phyloP scores from a whole-genome alignment of 1,140 invertebrate species.

The Solenopsis invicta region DNA sequence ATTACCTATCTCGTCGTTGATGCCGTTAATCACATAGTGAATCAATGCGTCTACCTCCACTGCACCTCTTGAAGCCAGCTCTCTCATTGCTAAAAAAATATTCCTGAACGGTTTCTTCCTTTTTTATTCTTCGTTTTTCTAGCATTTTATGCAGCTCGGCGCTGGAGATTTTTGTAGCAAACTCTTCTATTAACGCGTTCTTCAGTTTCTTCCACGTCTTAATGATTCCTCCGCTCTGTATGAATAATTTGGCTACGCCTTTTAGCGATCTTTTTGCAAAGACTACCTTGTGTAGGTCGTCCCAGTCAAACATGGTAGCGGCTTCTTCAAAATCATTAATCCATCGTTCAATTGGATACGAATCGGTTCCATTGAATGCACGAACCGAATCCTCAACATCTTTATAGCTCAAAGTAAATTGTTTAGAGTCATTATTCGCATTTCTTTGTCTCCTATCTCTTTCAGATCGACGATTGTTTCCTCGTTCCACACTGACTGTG shows the following conservation, averaged over 20 bases:
- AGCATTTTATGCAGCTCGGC: constrained; percentile 71
- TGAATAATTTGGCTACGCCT: constrained; percentile 72
- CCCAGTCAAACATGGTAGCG: constrained; percentile 43
- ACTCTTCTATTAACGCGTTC: constrained; percentile 64
- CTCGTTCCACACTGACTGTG: not conserved
- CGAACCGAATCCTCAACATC: constrained; percentile 18
- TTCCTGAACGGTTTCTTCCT: constrained; percentile 71
- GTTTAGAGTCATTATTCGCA: not conserved
- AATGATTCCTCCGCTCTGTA: constrained; percentile 68
- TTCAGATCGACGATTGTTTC: not conserved
- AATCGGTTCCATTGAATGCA: not conserved
- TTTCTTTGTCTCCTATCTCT: not conserved
- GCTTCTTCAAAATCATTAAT: constrained; percentile 19
- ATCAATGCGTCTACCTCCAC: not conserved
- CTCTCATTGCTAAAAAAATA: constrained; percentile 75
- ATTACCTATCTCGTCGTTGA: not conserved
- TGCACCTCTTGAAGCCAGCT: constrained; percentile 60
- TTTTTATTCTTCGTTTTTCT: constrained; percentile 63
- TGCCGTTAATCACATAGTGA: not conserved
- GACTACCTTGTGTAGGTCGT: constrained; percentile 68
- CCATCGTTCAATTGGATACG: constrained; percentile 5
- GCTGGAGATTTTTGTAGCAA: constrained; percentile 64
- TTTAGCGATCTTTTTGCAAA: constrained; percentile 75
- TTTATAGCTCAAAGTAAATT: not conserved
- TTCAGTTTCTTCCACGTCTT: constrained; percentile 71